Evolutionary conservation across 92 coral and sea anemone genomes (phyloP).

Genomic region (Palythoa grandiflora): DNA sequence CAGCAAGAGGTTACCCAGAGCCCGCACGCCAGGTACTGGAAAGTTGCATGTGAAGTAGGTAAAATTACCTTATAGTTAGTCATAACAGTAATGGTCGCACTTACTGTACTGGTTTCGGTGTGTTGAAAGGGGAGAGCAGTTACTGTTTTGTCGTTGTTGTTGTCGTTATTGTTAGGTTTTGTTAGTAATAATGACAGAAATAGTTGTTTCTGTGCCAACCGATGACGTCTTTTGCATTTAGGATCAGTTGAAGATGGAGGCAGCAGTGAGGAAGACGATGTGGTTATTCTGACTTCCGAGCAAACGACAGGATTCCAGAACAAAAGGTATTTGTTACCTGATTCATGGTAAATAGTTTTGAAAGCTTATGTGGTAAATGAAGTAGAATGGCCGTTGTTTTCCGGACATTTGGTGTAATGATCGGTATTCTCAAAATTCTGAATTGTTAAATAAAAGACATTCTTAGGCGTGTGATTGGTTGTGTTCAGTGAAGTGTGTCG

Average conservation of each 20-base stretch:
- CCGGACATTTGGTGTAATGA: too few relatives aligned
- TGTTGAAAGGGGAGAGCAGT: too few relatives aligned
- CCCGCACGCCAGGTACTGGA: neutral
- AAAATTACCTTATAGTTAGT: neutral
- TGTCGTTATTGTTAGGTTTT: neutral
- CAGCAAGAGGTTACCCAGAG: neutral
- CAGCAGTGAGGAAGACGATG: slow-evolving; percentile 14
- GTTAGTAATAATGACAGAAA: neutral
- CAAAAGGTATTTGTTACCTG: neutral
- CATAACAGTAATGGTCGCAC: too few relatives aligned
- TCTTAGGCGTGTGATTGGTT: too few relatives aligned
- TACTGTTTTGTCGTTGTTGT: neutral
- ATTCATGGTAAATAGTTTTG: too few relatives aligned
- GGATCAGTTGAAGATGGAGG: neutral
- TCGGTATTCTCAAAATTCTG: too few relatives aligned
- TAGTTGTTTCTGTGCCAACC: neutral
- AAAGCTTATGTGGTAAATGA: too few relatives aligned
- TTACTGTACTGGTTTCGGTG: too few relatives aligned
- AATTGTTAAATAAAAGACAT: too few relatives aligned
- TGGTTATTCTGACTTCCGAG: neutral
- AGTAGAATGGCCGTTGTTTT: too few relatives aligned
- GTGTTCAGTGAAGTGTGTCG: too few relatives aligned
- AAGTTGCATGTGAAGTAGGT: neutral
- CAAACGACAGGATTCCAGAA: slow-evolving; percentile 10
- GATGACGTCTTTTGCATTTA: neutral